Percentiles rank a stretch among this genome's conserved stretches.
Evolutionary conservation across 2,113 vertebrate genomes (phyloP).

Genomic region (Percina caprodes): DNA sequence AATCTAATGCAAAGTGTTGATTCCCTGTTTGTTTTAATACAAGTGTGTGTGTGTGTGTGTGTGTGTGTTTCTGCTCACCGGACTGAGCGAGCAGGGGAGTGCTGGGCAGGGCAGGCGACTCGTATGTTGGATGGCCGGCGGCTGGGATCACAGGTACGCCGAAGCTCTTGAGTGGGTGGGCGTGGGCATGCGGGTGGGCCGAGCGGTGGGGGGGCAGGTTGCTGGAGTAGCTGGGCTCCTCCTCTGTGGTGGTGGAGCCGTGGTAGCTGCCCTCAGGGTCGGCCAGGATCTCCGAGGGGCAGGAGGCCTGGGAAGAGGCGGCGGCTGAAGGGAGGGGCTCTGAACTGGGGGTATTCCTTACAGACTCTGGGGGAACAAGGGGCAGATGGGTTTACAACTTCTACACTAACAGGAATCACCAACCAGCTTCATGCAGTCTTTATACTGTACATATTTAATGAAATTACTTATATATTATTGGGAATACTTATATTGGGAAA

Average conservation of each 20-base stretch:
- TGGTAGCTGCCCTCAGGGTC: conserved; percentile 92
- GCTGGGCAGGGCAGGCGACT: conserved; percentile 90
- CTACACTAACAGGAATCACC: not conserved
- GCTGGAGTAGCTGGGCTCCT: conserved; percentile 88
- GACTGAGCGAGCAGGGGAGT: conserved; percentile 93
- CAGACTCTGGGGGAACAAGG: conserved; percentile 85
- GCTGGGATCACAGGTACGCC: conserved; percentile 90
- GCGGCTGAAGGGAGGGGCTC: conserved; percentile 88
- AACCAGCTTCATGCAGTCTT: not conserved
- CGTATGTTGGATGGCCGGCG: conserved; percentile 82
- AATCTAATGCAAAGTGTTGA: not conserved
- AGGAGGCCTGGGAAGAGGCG: conserved; percentile 86
- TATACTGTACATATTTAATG: no score
- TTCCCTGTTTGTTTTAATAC: not conserved
- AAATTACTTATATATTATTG: not conserved
- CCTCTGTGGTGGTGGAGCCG: conserved; percentile 88
- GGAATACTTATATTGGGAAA: not conserved
- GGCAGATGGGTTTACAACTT: not conserved
- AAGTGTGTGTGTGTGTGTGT: not conserved
- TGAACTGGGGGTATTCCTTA: conserved; percentile 94
- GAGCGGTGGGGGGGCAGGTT: conserved; percentile 88
- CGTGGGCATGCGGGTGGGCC: conserved; percentile 89
- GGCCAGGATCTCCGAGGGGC: conserved; percentile 87
- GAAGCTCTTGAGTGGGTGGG: conserved; percentile 97
- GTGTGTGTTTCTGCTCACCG: conserved; percentile 78